phyloP scores from a whole-genome alignment of 2,888 invertebrate genomes.

The Philereme vetulata region DNA sequence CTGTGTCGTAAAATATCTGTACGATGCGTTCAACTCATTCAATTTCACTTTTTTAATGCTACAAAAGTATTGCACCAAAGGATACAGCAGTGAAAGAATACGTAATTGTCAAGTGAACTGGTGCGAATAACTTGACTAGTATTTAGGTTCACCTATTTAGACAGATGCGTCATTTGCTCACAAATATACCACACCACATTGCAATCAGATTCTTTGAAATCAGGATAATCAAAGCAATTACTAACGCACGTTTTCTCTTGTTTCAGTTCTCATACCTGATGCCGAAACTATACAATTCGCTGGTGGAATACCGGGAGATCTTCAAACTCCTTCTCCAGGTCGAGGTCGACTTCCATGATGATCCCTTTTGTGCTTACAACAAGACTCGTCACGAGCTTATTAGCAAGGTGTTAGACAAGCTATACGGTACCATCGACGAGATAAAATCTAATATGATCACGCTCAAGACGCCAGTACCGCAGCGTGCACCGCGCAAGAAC shows the following conservation, averaged over 20 bases:
- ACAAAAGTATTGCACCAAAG: neutral
- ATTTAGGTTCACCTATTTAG: conserved; percentile 19
- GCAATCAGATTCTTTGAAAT: conserved; percentile 26
- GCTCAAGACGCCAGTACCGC: conserved; percentile 61
- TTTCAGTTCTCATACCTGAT: conserved; percentile 84
- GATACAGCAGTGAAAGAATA: too few species aligned
- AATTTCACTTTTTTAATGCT: neutral
- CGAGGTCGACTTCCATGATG: conserved; percentile 68
- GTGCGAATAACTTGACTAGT: conserved; percentile 16
- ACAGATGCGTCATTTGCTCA: conserved; percentile 25
- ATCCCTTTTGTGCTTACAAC: conserved; percentile 70
- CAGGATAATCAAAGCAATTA: conserved; percentile 16
- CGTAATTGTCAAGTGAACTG: conserved; percentile 15
- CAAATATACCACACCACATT: conserved; percentile 19
- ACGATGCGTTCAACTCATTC: conserved; percentile 53
- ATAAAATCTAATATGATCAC: conserved; percentile 70
- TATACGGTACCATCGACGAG: conserved; percentile 85
- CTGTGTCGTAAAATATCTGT: conserved; percentile 66
- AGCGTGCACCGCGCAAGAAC: conserved; percentile 65
- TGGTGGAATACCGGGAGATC: conserved; percentile 66
- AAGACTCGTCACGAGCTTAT: conserved; percentile 69
- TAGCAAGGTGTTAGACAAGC: conserved; percentile 63
- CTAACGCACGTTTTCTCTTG: conserved; percentile 58
- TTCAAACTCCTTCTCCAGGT: conserved; percentile 65
- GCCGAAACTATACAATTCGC: conserved; percentile 82